A percentile compares a stretch with the other conserved stretches of the same genome.
These are phyloP conservation scores for Xiphorhynchus erythropygius DNA, from an alignment of 2,797 vertebrate species.

Conservation along the genomic window DNA sequence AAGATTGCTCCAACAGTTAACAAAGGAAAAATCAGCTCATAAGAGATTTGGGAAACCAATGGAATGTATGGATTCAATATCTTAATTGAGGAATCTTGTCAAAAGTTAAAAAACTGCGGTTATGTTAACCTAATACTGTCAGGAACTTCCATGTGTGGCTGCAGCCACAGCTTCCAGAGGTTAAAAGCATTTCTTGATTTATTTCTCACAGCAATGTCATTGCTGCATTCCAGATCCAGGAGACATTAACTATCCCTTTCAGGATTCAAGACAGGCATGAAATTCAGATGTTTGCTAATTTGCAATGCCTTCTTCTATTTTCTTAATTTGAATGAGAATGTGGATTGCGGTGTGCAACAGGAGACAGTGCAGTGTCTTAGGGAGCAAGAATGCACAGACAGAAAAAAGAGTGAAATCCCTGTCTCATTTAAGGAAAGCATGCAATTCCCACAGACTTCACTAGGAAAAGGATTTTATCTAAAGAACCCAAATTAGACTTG, in stretches of 20 bases:
- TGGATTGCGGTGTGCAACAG: neutral
- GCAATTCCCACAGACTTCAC: neutral
- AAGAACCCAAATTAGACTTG: neutral
- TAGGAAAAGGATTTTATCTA: neutral
- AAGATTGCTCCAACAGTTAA: neutral
- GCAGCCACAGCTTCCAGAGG: neutral
- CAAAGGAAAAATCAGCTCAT: neutral
- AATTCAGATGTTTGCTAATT: conserved; percentile 58
- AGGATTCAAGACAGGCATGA: conserved; percentile 16
- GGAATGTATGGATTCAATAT: neutral
- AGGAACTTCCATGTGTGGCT: neutral
- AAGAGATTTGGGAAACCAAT: neutral
- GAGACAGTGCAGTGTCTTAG: neutral
- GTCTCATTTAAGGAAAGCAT: neutral
- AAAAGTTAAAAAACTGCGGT: conserved; percentile 15
- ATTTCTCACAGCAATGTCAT: neutral
- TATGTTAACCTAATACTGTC: neutral
- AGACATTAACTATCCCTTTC: conserved; percentile 10
- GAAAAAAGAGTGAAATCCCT: neutral
- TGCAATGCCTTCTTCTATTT: neutral
- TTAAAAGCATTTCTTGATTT: conserved; percentile 13
- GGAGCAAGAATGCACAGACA: neutral
- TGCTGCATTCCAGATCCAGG: conserved; percentile 8
- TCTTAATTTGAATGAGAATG: neutral
- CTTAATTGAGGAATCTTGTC: neutral